Base-by-base conservation (phyloP, 2,888 invertebrate species). In the Vandiemenella viatica region DNA sequence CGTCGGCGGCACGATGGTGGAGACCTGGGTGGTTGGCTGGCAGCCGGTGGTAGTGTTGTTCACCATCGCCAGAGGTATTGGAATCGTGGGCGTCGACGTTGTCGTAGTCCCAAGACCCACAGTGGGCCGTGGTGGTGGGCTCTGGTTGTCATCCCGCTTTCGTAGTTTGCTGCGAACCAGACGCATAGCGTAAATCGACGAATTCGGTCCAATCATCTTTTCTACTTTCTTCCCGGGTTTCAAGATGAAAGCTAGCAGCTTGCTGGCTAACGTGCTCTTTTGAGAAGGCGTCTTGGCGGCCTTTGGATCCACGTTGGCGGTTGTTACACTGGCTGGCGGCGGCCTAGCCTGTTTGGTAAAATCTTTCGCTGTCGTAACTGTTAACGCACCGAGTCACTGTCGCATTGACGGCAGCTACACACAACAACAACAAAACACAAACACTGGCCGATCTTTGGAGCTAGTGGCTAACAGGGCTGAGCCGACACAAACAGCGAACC, bases 101-200 rank as follows among this genome's bases (percentile, higher is more conserved):
- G 75, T 68, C 58, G 75, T 71, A 59, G 77, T 76, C 63, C 73
- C 71, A 56, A 79, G 73, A 38, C 73, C 70, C 55, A 79, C 76
- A 62, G n/a, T n/a, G n/a, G n/a, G n/a, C n/a, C n/a, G n/a, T n/a
- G n/a, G n/a, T n/a, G 61, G 76, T 75, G 62, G 79, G 77, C 21
- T 20, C 26, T 37, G 50, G 67, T 79, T 77, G 65, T 85, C 86
- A 69, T 87, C 86, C 60, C 86, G 77, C 72, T 87, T 87, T 64
- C 85, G 77, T 72, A 87, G 76, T 75, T 87, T 87, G 72, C 85
- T 87, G 79, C 85, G 85, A 72, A 87, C 86, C 80, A 87, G 81
- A 72, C 86, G 86, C 68, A 87, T 83, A 68, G 86, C 84, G 71
- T 86, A 78, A 66, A 83, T 83, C 15, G 56, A 53, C 68, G 83